Evolutionary conservation across 1,140 invertebrate genomes (phyloP).

Genomic region (Drosophila lacertosa): DNA sequence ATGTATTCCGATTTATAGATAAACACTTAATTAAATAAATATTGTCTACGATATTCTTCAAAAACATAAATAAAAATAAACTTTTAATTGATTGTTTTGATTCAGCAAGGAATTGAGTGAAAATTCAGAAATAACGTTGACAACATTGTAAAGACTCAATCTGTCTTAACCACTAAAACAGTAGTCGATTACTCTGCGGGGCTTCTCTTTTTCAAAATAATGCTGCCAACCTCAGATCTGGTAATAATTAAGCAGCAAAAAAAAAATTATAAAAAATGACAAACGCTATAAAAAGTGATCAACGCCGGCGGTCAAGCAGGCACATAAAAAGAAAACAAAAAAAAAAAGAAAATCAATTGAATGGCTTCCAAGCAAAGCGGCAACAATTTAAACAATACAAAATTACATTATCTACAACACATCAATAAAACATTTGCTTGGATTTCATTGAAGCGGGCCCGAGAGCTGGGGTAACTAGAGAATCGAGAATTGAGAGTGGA

Average conservation of each 20-base stretch:
- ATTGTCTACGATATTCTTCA: too few relatives aligned
- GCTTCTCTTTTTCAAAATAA: neutral
- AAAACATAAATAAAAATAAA: neutral
- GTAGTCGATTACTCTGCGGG: constrained; percentile 32
- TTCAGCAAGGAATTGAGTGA: too few relatives aligned
- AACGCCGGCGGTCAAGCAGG: constrained; percentile 36
- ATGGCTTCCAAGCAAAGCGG: constrained; percentile 31
- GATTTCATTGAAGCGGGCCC: constrained; percentile 2
- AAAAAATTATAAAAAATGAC: constrained; percentile 21
- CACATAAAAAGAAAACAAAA: constrained; percentile 21
- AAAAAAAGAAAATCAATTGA: constrained; percentile 7
- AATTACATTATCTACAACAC: constrained; percentile 51
- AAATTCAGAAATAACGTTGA: neutral
- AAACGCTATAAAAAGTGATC: constrained; percentile 33
- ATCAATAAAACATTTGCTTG: constrained; percentile 53
- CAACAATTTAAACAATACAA: constrained; percentile 40
- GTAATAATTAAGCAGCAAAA: constrained; percentile 17
- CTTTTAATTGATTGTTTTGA: neutral
- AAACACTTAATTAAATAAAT: too few relatives aligned
- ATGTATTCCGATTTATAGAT: too few relatives aligned
- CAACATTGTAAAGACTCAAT: constrained; percentile 17
- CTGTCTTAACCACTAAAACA: constrained; percentile 15
- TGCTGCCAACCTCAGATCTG: neutral
- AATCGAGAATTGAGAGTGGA: neutral
- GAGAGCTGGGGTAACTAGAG: constrained; percentile 12